Evolutionary conservation across 2,113 vertebrate species (phyloP).

Genomic region (Peromyscus leucopus): DNA sequence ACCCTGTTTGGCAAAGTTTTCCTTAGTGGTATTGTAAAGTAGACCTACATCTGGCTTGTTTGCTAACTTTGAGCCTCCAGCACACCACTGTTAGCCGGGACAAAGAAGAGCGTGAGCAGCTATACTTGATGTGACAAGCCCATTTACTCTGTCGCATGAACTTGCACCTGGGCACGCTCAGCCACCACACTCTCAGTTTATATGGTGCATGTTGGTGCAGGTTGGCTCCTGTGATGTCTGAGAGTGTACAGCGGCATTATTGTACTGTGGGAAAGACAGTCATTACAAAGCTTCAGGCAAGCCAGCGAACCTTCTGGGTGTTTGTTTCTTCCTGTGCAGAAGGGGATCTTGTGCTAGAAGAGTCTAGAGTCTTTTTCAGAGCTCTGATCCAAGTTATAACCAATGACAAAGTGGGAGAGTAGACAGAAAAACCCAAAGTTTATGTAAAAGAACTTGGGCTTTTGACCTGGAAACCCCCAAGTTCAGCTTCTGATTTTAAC

Average conservation of each 20-base stretch:
- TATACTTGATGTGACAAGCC: neutral
- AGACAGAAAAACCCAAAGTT: constrained; percentile 15
- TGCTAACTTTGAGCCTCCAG: neutral
- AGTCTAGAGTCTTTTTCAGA: neutral
- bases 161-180: neutral
- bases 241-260: neutral
- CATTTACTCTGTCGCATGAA: neutral
- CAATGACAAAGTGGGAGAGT: neutral
- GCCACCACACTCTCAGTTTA: constrained; percentile 19
- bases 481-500: constrained; percentile 30
- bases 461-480: constrained; percentile 40
- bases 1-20: constrained; percentile 24
- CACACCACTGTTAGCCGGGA: neutral
- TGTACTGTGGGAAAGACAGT: neutral
- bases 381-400: neutral
- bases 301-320: neutral
- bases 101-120: neutral
- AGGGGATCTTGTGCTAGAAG: neutral
- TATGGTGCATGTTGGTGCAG: neutral
- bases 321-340: constrained; percentile 40
- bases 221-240: neutral
- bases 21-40: constrained; percentile 5
- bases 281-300: neutral
- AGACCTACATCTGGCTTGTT: constrained; percentile 21
- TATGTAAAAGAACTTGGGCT: constrained; percentile 37